Base-by-base conservation (phyloP, 2,888 invertebrate genomes). In the Ashinkailepas kermadecensis region DNA sequence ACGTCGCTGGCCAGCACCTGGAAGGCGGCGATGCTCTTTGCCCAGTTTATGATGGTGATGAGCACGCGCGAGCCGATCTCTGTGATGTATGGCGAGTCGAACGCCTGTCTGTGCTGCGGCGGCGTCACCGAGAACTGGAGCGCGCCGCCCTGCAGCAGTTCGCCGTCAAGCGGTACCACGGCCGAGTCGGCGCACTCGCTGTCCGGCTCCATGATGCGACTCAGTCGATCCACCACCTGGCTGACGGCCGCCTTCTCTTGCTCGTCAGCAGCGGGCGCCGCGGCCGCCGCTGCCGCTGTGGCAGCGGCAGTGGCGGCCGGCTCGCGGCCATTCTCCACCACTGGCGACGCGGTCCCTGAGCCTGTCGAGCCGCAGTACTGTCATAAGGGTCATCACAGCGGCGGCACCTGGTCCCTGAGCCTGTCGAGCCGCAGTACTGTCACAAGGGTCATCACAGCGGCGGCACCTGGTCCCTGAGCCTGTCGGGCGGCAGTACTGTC, bases 1-100 rank as follows among this genome's bases (percentile, higher is more conserved):
- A 93, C 90, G 84, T 95, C 95, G 83, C 92, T 91, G 82, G 79
- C 79, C 79, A 79, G 59, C 58, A 79, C 58, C 85, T 93, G 92
- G 87, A 95, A 96, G 78, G 93, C 93, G 57, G 94, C 92, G 85
- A 97, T 91, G 85, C 93, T 93, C 84, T 93, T 91, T 81, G 95
- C 91, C 96, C 97, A 98, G 86, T 97, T 93, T 82, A 97, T 93
- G 21, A 94, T 92, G 15, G 96, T 91, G 86, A 97, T 96, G 82
- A 99, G 90, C 81, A 99, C 90, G 80, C 98, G 89, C 4, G 97
- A 96, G 56, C 96, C 97, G 85, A 95, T 95, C 89, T 99, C 98
- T 89, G 97, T 98, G 81, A 95, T 94, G 86, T 95, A 97, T 89
- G 79, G 58, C 79, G 79, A 79, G 25, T 79, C 79, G 58, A 58